phyloP scores from a whole-genome alignment of 2,797 vertebrate genomes.

The Tinamus major region DNA sequence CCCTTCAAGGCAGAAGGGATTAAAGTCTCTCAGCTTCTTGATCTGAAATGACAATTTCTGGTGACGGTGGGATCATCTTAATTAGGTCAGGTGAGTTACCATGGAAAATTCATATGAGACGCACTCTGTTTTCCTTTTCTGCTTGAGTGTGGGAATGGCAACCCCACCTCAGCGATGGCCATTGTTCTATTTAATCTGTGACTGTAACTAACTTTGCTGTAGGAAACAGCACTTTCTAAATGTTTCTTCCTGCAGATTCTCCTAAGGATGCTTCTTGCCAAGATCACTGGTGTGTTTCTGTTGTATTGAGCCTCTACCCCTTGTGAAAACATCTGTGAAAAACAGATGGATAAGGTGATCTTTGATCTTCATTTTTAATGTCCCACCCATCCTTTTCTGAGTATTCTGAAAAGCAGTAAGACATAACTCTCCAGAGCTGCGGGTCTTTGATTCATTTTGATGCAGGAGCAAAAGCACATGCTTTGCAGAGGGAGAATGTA shows the following conservation, averaged over 20 bases:
- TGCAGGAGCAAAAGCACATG: not conserved
- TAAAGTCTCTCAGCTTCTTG: not conserved
- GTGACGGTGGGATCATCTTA: not conserved
- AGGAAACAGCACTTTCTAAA: not conserved
- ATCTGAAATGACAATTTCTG: not conserved
- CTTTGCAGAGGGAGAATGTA: conserved; percentile 1
- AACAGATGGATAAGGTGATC: not conserved
- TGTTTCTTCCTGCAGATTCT: not conserved
- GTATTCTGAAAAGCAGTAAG: not conserved
- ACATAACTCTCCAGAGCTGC: not conserved
- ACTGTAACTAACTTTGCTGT: not conserved
- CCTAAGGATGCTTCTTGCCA: not conserved
- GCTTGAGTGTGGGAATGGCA: not conserved
- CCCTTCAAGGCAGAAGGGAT: not conserved
- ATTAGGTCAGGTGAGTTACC: not conserved
- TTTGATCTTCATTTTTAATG: not conserved
- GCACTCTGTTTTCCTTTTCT: not conserved
- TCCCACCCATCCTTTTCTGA: not conserved
- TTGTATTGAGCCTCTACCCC: not conserved
- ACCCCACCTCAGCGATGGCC: not conserved
- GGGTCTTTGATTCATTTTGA: not conserved
- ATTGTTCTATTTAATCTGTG: not conserved
- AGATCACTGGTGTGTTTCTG: not conserved
- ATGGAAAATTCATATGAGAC: not conserved
- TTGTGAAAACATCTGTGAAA: not conserved